Base-by-base conservation (phyloP, 2,113 vertebrate species). In the Austrofundulus limnaeus region DNA sequence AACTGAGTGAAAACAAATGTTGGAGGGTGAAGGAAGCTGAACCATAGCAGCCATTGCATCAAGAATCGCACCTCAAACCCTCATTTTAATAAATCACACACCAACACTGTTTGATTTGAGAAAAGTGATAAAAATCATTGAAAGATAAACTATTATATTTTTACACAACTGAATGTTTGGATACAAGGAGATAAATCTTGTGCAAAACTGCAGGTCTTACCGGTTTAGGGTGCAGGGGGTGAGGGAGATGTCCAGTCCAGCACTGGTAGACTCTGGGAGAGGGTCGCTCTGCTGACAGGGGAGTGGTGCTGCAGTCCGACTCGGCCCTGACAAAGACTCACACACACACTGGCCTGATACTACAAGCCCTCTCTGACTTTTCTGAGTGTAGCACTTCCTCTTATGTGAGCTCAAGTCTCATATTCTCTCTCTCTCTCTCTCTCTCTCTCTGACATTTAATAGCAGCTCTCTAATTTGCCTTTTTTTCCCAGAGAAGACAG, bases 241-340 rank as follows among this genome's bases (percentile, higher is more conserved):
- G 72, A 88, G 60, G 19, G 17, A 68, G 75, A 66, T 58, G 69
- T 72, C 31, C 59, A 46, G 20, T 66, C 59, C 63, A 60, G 73
- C 59, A 13, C 59, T 24, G 21, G 54, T 70, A 42, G 14, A 43
- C 61, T 21, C 20, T 39, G 60, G 28, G 54, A 42, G 71, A 51
- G 43, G 78, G 70, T 77, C 81, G 78, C 75, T 88, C 86, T 60
- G 70, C 75, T 85, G 78, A 86, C 86, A 79, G 81, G 63, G 76
- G 80, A 84, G 79, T 66, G 77, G 69, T 82, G 83, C 61, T 59
- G 74, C 65, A 67, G 77, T 69, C 41, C 16, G 61, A 63, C 63
- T 49, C 61, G 57, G 70, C 24, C 42, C 67, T 74, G 65, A 85
- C 73, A 74, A 63, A 70, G 54, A 8, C 47, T 77, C 59, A 61